Evolutionary conservation across 2,888 invertebrate species (phyloP), one percentile per base, ranked within the genome.

Genomic region (Harpagoxenus sublaevis): DNA sequence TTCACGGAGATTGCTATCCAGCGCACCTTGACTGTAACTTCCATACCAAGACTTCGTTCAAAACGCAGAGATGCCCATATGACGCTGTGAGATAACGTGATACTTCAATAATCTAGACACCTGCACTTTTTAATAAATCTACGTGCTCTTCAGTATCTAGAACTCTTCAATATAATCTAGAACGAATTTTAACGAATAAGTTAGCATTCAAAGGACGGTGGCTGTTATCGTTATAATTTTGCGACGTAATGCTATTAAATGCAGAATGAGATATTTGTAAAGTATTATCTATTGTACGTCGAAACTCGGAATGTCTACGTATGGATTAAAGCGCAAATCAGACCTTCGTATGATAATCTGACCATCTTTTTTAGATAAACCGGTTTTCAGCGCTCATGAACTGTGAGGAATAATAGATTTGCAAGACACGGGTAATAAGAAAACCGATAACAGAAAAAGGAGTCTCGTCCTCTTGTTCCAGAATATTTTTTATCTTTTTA

Each of bases 1-100:
- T 90, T 87, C 90, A 87, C 87, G 45, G 66, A 88, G 86, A 85
- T 87, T 55, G 73, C 60, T 48, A 39, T 86, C 75, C 77, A 78
- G 71, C 68, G 31, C 23, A 31, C 31, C 42, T 51, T 28, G 74
- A n/a, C 35, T 51, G 60, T 66, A 35, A 57, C 42, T 70, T 15
- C 10, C 45, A 12, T 15, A 65, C 45, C 31, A 18, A 79, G 66
- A 66, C 18, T 28, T 66, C 9, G 60, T 51, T 71, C 39, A 60
- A 71, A 71, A 39, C n/a, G 28, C 28, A 23, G 23, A 23, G 23
- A 23, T 23, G 23, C 23, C 23, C 23, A 8, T 12, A 2, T 62
- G n/a, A 1, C 15, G 6, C 51, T 75, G 65, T 45, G 3, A 48
- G n/a, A 62, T 23, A 18, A n/a, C n/a, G 4, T 3, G 15, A 35